A percentile compares a stretch with the other conserved stretches of the same genome.
Evolutionary conservation across 2,888 invertebrate species (phyloP).

Genomic region (Stenchaetothrips biformis): DNA sequence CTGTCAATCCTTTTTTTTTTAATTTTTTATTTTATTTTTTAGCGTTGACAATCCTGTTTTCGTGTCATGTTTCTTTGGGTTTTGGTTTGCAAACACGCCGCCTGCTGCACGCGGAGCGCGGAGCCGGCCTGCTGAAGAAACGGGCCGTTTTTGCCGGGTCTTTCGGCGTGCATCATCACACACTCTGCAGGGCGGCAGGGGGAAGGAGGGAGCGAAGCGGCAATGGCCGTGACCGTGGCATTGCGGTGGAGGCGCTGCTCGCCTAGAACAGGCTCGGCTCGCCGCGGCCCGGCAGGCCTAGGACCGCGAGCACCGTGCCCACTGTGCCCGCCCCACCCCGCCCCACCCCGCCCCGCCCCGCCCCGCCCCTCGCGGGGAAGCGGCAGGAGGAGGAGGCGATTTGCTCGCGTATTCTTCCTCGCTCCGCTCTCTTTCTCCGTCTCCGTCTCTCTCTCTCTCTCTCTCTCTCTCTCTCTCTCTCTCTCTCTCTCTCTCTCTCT

Average conservation of each 20-base stretch:
- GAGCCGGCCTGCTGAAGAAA: not conserved
- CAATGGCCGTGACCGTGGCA: slow-evolving; percentile 12
- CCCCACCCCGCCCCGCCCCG: not conserved
- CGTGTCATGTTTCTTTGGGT: not conserved
- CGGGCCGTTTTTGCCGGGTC: too few species aligned
- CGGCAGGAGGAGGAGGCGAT: not conserved
- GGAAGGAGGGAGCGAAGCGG: not conserved
- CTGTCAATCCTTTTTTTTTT: not conserved
- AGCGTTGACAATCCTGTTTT: not conserved
- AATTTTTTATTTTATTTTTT: not conserved
- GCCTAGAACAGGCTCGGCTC: not conserved
- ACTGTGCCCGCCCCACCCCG: not conserved
- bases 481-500: too few species aligned
- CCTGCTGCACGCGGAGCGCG: not conserved
- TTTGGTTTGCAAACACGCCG: not conserved
- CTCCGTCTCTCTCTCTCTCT: too few species aligned
- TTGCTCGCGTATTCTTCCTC: too few species aligned
- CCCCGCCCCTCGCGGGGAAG: not conserved
- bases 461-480: too few species aligned
- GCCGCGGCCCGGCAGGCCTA: not conserved
- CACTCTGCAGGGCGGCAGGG: not conserved
- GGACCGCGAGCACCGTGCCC: not conserved
- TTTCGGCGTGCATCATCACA: not conserved
- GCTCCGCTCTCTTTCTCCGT: too few species aligned
- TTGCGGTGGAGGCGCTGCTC: not conserved